Base-by-base conservation (phyloP, 2,797 vertebrate genomes). In the Pteropus rufus region DNA sequence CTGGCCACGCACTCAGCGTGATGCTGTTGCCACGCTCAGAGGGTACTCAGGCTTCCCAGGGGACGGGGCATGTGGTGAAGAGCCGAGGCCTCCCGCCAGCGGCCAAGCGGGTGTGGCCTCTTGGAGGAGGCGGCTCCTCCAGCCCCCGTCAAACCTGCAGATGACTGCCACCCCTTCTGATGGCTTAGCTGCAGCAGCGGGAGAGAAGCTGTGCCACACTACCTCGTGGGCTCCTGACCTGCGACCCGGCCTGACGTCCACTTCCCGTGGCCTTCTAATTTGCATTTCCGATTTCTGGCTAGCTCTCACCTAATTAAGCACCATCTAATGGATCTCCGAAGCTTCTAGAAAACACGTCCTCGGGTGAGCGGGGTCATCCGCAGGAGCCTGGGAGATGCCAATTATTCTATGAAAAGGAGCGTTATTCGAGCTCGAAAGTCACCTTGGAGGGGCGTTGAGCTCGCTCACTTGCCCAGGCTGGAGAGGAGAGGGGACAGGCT, bases 231-330 rank as follows among this genome's bases (percentile, higher is more conserved):
- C 31, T 19, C 58, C 0, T 1, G 5, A 23, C 46, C 41, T 31
- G 36, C 2, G 10, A 76, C 76, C 76, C 16, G 41, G 46, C 39
- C 85, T 64, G 88, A 41, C 80, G 76, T 72, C 82, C 6, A 56
- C 79, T 93, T 56, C 62, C 72, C 65, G 4, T 16, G 93, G 67
- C 70, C 91, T 88, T 85, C 87, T 89, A 41, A 80, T 95, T 92
- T 95, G 95, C 96, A 84, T 95, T 88, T 94, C 89, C 69, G 81
- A 56, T 91, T 64, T 85, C 92, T 54, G 69, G 90, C 69, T 72
- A 7, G 79, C 79, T 92, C 88, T 81, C 44, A 77, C 29, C 92
- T 94, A 94, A 96, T 96, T 95, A 96, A 89, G 77, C 58, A 54
- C 60, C 41, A 12, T 91, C 92, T 80, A 76, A 89, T 73, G 81